Conservation (phyloP, 2,888 invertebrate genomes). For the Scaeva pyrastri region DNA sequence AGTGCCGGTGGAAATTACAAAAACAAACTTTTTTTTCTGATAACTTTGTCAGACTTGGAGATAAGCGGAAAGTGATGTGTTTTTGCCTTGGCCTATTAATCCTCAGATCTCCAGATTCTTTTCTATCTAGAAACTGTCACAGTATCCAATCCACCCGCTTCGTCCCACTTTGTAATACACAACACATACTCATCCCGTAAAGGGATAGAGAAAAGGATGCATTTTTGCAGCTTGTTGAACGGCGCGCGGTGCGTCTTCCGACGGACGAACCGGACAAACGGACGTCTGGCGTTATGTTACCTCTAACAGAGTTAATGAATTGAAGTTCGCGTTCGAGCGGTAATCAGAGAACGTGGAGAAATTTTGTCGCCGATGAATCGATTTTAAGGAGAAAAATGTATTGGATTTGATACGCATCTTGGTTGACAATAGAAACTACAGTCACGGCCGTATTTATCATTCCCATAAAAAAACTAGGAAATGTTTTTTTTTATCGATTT, state of each 20-base stretch:
- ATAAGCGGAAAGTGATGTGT: not conserved
- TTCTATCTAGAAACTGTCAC: constrained; percentile 7
- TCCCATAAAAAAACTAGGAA: no score
- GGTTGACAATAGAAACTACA: not conserved
- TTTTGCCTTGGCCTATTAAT: constrained; percentile 52
- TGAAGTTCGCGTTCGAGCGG: constrained; percentile 74
- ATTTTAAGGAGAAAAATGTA: constrained; percentile 55
- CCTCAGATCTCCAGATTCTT: constrained; percentile 49
- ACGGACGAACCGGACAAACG: no score
- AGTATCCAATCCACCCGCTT: constrained; percentile 5
- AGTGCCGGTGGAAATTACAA: constrained; percentile 22
- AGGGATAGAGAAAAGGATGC: constrained; percentile 22
- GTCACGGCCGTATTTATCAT: not conserved
- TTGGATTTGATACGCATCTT: not conserved
- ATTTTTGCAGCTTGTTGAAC: constrained; percentile 25
- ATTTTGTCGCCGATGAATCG: constrained; percentile 79
- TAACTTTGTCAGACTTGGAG: not conserved
- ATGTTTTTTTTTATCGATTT: no score
- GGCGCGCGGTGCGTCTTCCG: not conserved
- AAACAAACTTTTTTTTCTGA: constrained; percentile 27
- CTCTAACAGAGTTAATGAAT: constrained; percentile 56
- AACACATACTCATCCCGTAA: constrained; percentile 42
- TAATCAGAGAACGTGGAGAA: constrained; percentile 78
- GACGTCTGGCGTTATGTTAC: not conserved
- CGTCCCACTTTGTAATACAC: not conserved